Evolutionary conservation across 2,113 vertebrate genomes (phyloP), one percentile per base, ranked within the genome.

Genomic region (Physeter macrocephalus): DNA sequence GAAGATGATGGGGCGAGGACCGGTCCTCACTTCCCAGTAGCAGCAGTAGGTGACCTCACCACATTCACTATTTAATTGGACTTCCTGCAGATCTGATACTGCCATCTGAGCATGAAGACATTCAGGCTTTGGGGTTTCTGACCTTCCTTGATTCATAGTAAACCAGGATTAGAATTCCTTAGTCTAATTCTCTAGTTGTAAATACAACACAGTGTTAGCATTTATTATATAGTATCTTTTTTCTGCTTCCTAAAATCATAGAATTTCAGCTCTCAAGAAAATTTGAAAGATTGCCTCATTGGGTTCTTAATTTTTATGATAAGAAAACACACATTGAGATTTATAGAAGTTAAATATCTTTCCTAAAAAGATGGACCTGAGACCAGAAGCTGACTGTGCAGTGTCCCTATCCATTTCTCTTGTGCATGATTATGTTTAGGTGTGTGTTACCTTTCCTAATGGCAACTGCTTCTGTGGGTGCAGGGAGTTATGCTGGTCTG

Each of bases 241-340:
- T 72, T 80, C 57, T 94, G 23, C 64, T 49, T 82, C 31, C 31
- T 57, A 62, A 78, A 81, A 69, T 52, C 25, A 69, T 43, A 52
- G 17, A 88, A 87, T 52, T 96, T 88, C 29, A 83, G 3, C 57
- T 52, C 10, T 81, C 62, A 92, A 87, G 36, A 92, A 83, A 75
- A 92, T n/a, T 41, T 71, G 43, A 90, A 92, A 84, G 20, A 77
- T n/a, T 25, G 15, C 34, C 36, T 75, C n/a, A 34, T 2, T 93
- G 36, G 25, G 46, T n/a, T 96, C 84, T 92, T 66, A 85, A 66
- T 71, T 87, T 59, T 93, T 75, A 59, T 2, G 12, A 14, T 21
- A 67, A 49, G 14, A 29, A 52, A 52, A 43, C 46, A 2, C 17
- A 34, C 3, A 27, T 23, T 17, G 12, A 94, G 46, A 41, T 31